phyloP scores from a whole-genome alignment of 2,113 vertebrate genomes.

The Okapia johnstoni region DNA sequence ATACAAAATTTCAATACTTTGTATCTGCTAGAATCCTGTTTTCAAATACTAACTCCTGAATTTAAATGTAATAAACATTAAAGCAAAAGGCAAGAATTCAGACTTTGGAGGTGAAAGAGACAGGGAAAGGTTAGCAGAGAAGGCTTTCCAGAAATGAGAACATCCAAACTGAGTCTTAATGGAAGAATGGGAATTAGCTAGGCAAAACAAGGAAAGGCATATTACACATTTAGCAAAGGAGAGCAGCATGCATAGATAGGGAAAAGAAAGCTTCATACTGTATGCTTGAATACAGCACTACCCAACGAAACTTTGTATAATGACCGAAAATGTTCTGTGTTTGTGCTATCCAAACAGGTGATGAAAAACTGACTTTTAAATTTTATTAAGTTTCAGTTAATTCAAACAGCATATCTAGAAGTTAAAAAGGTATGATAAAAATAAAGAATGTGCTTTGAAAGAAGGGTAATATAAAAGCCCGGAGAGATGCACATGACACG shows the following conservation, averaged over 20 bases:
- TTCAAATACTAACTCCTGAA: background rate
- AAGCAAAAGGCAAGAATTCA: background rate
- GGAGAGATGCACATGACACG: background rate
- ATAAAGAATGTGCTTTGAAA: background rate
- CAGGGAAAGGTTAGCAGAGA: background rate
- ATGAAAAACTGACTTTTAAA: background rate
- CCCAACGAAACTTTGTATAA: background rate
- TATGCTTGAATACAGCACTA: background rate
- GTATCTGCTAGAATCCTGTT: background rate
- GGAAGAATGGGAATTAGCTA: background rate
- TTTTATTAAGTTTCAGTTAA: constrained; percentile 22
- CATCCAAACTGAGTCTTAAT: background rate
- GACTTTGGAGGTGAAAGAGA: background rate
- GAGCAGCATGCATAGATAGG: background rate
- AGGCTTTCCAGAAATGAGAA: constrained; percentile 13
- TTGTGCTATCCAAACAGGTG: background rate
- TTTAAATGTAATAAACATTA: background rate
- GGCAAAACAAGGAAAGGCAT: background rate
- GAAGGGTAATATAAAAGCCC: background rate
- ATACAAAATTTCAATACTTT: background rate
- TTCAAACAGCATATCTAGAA: constrained; percentile 17
- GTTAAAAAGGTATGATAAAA: background rate
- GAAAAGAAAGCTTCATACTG: background rate
- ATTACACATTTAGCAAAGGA: background rate
- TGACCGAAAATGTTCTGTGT: background rate